Base-by-base conservation (phyloP, 2,113 vertebrate genomes). In the Ramphastos sulfuratus region DNA sequence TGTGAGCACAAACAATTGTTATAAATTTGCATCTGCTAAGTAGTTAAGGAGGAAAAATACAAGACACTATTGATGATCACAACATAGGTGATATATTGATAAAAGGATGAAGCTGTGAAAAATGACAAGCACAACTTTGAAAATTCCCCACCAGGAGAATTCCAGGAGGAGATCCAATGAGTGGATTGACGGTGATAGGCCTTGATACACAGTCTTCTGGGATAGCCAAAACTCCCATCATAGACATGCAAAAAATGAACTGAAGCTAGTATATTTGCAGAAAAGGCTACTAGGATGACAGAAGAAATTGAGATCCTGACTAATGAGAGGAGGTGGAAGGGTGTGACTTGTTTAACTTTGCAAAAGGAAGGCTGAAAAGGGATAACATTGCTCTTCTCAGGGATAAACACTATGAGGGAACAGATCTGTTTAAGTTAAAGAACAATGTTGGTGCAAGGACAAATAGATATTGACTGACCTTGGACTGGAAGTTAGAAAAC, bases 371-470 rank as follows among this genome's bases (percentile, higher is more conserved):
- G 73, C 52, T 23, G 25, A 87, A 60, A 77, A 12, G 15, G 79
- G 28, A 84, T 94, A 80, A 82, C 75, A 71, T 59, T 77, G 31
- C 65, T 85, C 76, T 94, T 75, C 56, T 66, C 46, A 37, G 71
- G 44, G 81, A 93, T 87, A 95, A 95, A 92, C 84, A 89, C 31
- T 44, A 58, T 0, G 1, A 87, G 59, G 67, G 87, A 95, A 91
- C 72, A 85, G 42, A 74, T 74, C 37, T 91, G 85, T 93, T 96
- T 94, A 86, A 94, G 14, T 84, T 78, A 88, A 90, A 90, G 90
- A 95, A 94, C 92, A 95, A 94, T 92, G 83, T 50, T 95, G 93
- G 92, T 79, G 50, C 25, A 55, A 65, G 95, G 92, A 90, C 88
- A 96, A 84, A 90, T 72, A 74, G 21, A 50, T 87, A 93, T 80